These are phyloP conservation scores for Aspidiotus destructor DNA, from an alignment of 2,888 invertebrate species.

Conservation along the genomic window DNA sequence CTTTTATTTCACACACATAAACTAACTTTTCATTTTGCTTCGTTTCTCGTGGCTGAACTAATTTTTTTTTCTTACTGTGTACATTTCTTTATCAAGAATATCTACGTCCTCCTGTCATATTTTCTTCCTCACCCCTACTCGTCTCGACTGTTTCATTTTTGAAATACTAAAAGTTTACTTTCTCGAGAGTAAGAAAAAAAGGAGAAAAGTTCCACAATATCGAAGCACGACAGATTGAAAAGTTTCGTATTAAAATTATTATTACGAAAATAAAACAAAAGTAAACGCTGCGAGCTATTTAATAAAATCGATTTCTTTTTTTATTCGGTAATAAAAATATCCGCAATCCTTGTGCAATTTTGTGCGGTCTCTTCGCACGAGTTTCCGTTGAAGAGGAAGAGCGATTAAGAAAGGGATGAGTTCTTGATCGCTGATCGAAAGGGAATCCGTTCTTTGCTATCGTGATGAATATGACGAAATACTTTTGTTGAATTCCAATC, in stretches of 20 bases:
- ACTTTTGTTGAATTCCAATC: too few species aligned
- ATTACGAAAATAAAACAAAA: constrained; percentile 27
- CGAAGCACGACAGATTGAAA: constrained; percentile 23
- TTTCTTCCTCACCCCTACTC: too few species aligned
- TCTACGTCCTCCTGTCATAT: too few species aligned
- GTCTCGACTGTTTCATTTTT: too few species aligned
- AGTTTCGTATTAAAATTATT: constrained; percentile 32
- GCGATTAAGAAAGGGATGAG: too few species aligned
- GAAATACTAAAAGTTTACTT: not conserved
- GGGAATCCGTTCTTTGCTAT: too few species aligned
- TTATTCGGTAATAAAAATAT: constrained; percentile 26
- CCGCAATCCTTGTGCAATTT: not conserved
- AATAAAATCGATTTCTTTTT: constrained; percentile 30
- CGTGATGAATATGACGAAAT: too few species aligned
- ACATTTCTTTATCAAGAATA: too few species aligned
- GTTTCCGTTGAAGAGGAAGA: too few species aligned
- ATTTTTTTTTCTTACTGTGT: too few species aligned
- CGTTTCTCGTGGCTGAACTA: not conserved
- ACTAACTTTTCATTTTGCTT: constrained; percentile 31
- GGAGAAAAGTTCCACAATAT: constrained; percentile 13
- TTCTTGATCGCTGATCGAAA: too few species aligned
- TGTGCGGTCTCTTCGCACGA: too few species aligned
- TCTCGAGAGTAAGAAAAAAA: constrained; percentile 5
- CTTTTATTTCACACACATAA: constrained; percentile 33
- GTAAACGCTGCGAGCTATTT: constrained; percentile 29